phyloP scores from a whole-genome alignment of 2,888 invertebrate genomes.

The Sycophila texana region DNA sequence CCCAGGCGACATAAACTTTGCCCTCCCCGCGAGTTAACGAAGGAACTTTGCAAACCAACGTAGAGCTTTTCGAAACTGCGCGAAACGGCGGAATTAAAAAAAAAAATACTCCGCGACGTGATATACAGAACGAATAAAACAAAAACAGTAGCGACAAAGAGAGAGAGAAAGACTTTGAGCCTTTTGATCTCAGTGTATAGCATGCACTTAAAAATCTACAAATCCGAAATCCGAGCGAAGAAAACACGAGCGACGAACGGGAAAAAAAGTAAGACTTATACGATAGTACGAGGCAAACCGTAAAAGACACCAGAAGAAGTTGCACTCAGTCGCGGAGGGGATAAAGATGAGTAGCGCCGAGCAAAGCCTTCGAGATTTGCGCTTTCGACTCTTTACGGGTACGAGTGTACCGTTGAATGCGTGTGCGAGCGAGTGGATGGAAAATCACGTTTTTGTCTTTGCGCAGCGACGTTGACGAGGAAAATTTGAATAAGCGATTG shows the following conservation, averaged over 20 bases:
- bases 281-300: conserved; percentile 1
- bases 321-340: conserved; percentile 24
- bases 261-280: background rate
- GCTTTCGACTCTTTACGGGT: background rate
- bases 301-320: conserved; percentile 30
- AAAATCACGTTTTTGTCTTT: conserved; percentile 3
- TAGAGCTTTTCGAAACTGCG: too few species aligned
- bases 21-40: too few species aligned
- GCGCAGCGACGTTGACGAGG: background rate
- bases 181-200: background rate
- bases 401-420: background rate
- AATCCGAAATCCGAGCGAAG: background rate
- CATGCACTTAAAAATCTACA: background rate
- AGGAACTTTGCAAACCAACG: too few species aligned
- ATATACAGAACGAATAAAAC: too few species aligned
- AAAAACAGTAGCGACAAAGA: background rate
- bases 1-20: too few species aligned
- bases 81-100: too few species aligned
- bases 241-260: background rate
- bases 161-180: background rate
- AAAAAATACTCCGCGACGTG: too few species aligned
- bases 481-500: conserved; percentile 4
- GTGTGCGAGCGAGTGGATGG: conserved; percentile 5
- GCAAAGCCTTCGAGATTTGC: conserved; percentile 46
- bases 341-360: background rate